phyloP scores from a whole-genome alignment of 2,888 invertebrate genomes.

The Zhengitettix transpicula region DNA sequence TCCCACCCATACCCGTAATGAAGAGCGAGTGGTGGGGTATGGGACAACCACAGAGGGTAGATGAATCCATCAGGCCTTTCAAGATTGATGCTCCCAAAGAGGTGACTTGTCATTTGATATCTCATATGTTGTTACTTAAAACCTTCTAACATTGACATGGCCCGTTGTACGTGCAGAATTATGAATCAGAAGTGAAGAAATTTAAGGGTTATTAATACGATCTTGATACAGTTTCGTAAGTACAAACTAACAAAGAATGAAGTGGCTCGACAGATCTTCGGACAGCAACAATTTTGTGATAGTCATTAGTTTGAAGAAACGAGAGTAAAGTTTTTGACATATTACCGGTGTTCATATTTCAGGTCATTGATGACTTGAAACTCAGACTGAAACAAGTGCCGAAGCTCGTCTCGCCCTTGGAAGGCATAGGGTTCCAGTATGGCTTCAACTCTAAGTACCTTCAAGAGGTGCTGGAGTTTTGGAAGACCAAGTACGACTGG shows the following conservation, averaged over 20 bases:
- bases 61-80: conserved; percentile 38
- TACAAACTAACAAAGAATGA: too few relatives aligned
- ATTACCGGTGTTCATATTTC: neutral
- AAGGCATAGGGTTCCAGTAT: conserved; percentile 58
- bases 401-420: conserved; percentile 34
- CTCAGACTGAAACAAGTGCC: conserved; percentile 29
- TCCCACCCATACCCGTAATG: conserved; percentile 4
- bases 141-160: too few relatives aligned
- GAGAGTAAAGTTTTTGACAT: too few relatives aligned
- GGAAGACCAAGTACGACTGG: conserved; percentile 65
- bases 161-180: too few relatives aligned
- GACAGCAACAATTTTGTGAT: too few relatives aligned
- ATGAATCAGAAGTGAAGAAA: too few relatives aligned
- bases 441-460: conserved; percentile 62
- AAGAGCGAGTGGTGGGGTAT: conserved; percentile 39
- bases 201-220: too few relatives aligned
- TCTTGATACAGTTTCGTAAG: too few relatives aligned
- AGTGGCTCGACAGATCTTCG: too few relatives aligned
- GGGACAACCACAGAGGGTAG: conserved; percentile 30
- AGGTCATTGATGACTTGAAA: conserved; percentile 45
- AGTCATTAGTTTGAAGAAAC: too few relatives aligned
- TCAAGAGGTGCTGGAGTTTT: conserved; percentile 50
- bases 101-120: conserved; percentile 22
- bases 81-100: conserved; percentile 40
- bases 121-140: too few relatives aligned